Conservation (phyloP, 2,113 vertebrate genomes). For the Prolemur simus region DNA sequence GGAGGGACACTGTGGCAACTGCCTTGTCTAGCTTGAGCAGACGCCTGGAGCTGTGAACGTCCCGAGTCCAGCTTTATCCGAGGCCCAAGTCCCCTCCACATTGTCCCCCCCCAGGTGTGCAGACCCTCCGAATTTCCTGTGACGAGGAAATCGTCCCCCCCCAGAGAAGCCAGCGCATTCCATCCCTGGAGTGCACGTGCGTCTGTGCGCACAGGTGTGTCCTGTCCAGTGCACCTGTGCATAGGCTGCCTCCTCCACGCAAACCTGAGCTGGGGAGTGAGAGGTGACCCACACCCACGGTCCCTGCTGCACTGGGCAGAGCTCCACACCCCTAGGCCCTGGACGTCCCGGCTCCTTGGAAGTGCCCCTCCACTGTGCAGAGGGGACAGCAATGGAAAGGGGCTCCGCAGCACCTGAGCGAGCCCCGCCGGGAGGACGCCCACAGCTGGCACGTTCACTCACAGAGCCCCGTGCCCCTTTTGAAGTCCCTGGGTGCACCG, state of each 20-base stretch:
- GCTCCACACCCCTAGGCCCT: not conserved
- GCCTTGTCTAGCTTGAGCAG: too few species aligned
- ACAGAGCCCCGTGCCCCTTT: not conserved
- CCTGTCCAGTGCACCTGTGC: not conserved
- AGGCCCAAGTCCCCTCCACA: not conserved
- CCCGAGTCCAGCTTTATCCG: not conserved
- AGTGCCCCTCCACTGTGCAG: not conserved
- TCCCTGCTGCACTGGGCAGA: fast-evolving
- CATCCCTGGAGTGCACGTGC: not conserved
- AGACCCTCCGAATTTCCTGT: not conserved
- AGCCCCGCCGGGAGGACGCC: not conserved
- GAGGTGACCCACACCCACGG: not conserved
- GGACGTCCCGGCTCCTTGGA: not conserved
- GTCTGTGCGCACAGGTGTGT: too few species aligned
- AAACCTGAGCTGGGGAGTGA: not conserved
- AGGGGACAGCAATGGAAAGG: not conserved
- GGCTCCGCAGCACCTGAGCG: not conserved
- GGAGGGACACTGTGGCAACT: not conserved
- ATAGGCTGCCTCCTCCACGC: not conserved
- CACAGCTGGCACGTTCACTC: fast-evolving
- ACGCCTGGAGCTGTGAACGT: not conserved
- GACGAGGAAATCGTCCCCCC: not conserved
- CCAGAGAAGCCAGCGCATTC: not conserved
- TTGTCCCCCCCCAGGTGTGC: not conserved
- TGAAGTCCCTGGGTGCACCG: not conserved